Conservation (phyloP, 2,888 invertebrate species). For the Catocala sponsa region DNA sequence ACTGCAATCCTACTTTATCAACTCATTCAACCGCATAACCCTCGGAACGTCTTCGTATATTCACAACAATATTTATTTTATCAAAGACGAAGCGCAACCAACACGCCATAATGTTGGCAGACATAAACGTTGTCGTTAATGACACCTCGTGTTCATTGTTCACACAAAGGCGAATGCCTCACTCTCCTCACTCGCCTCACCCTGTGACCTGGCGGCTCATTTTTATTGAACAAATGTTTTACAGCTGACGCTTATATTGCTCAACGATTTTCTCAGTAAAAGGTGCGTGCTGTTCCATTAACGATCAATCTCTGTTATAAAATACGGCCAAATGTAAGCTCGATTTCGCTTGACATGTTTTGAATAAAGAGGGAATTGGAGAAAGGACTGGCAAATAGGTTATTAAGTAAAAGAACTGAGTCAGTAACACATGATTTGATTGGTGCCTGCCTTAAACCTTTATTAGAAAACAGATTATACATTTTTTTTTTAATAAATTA, state of each 20-base stretch:
- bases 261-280: constrained; percentile 31
- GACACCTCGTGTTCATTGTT: constrained; percentile 24
- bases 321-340: constrained; percentile 1
- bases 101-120: constrained; percentile 6
- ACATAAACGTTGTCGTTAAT: constrained; percentile 27
- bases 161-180: constrained; percentile 4
- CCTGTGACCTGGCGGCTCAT: constrained; percentile 21
- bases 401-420: no score
- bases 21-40: no score
- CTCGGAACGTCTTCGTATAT: no score
- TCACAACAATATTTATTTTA: not conserved
- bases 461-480: no score
- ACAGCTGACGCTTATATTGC: constrained; percentile 32
- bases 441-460: no score
- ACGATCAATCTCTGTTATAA: constrained; percentile 28
- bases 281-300: constrained; percentile 36
- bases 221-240: constrained; percentile 44
- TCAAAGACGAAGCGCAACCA: not conserved
- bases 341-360: not conserved
- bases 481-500: no score
- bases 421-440: no score
- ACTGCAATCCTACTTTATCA: no score
- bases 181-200: constrained; percentile 7
- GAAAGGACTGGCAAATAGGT: no score
- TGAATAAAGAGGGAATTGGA: constrained; percentile 4